These are phyloP conservation scores for Tachycineta bicolor DNA, from an alignment of 2,113 vertebrate genomes.

Conservation along the genomic window DNA sequence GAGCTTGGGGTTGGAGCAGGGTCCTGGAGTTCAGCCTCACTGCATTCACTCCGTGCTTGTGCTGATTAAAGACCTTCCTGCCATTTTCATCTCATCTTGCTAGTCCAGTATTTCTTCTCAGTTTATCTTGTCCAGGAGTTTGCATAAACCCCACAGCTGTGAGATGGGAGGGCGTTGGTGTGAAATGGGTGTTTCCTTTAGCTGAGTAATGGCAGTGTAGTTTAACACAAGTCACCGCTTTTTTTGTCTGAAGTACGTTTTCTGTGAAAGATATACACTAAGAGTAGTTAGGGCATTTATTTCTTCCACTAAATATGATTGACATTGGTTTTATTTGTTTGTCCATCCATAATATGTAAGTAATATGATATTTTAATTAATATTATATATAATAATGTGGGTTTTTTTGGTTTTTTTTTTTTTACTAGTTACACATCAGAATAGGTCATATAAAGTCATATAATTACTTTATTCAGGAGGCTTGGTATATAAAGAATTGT, in stretches of 20 bases:
- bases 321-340: background rate
- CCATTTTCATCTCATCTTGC: background rate
- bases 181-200: background rate
- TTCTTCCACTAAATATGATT: background rate
- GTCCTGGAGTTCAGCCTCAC: background rate
- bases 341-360: background rate
- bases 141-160: background rate
- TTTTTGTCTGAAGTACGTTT: background rate
- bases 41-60: background rate
- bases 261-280: background rate
- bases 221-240: background rate
- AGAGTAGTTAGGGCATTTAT: background rate
- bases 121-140: background rate
- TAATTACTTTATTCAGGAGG: background rate
- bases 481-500: background rate
- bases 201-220: background rate
- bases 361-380: background rate
- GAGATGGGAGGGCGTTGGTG: rapidly evolving
- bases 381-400: background rate
- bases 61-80: background rate
- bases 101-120: background rate
- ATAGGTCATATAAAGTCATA: background rate
- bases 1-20: background rate
- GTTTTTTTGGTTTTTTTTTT: no score
- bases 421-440: background rate